Percentiles rank a stretch among this genome's conserved stretches.
phyloP scores from a whole-genome alignment of 2,888 invertebrate species.

The Sphaerophoria rueppellii region DNA sequence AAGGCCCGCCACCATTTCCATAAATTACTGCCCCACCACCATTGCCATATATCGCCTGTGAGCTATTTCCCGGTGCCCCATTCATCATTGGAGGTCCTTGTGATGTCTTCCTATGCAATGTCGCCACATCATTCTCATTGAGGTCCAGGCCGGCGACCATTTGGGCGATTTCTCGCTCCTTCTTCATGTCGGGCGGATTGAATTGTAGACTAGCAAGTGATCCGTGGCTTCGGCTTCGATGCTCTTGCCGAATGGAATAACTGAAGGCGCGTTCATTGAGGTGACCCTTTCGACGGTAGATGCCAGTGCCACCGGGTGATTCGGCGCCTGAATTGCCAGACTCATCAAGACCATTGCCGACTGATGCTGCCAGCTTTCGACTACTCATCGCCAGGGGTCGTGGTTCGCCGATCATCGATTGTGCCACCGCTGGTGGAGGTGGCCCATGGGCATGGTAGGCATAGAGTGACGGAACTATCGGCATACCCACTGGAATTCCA shows the following conservation, averaged over 20 bases:
- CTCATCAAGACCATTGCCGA: constrained; percentile 86
- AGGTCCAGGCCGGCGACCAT: constrained; percentile 95
- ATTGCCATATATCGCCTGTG: constrained; percentile 78
- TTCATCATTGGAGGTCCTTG: constrained; percentile 76
- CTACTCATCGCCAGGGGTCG: constrained; percentile 84
- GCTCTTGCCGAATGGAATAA: constrained; percentile 96
- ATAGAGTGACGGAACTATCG: constrained; percentile 83
- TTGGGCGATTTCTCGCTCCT: constrained; percentile 95
- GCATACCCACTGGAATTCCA: constrained; percentile 82
- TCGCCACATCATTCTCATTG: constrained; percentile 86
- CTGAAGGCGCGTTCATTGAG: constrained; percentile 96
- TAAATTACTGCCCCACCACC: constrained; percentile 75
- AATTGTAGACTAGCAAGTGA: constrained; percentile 95
- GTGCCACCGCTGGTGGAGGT: constrained; percentile 82
- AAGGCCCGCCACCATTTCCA: constrained; percentile 76
- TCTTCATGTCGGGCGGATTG: constrained; percentile 92
- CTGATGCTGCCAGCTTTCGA: constrained; percentile 87
- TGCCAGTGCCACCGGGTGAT: constrained; percentile 88
- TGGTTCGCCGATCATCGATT: constrained; percentile 85
- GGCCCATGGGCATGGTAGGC: constrained; percentile 81
- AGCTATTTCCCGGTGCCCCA: constrained; percentile 74
- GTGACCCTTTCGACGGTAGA: constrained; percentile 95
- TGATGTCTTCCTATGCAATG: constrained; percentile 78
- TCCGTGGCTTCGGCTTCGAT: constrained; percentile 95
- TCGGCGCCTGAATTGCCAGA: constrained; percentile 83